phyloP scores from a whole-genome alignment of 2,888 invertebrate genomes.

The Epinotia nisella region DNA sequence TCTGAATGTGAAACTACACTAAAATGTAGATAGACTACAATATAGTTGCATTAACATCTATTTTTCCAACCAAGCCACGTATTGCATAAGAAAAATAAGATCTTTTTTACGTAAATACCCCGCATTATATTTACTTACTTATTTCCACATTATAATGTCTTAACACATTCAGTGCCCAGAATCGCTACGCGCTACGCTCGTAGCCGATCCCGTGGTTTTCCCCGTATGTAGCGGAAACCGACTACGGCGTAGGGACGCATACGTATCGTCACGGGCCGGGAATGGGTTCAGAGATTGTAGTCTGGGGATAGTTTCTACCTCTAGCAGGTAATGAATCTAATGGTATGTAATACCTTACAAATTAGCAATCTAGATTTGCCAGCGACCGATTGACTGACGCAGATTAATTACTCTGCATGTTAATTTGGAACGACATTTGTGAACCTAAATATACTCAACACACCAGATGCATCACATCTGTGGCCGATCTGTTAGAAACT shows the following conservation, averaged over 20 bases:
- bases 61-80: too few species aligned
- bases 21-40: not conserved
- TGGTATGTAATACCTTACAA: too few species aligned
- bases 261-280: too few species aligned
- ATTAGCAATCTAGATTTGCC: conserved; percentile 3
- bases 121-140: not conserved
- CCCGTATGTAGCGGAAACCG: too few species aligned
- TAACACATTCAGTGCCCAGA: too few species aligned
- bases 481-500: not conserved
- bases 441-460: not conserved
- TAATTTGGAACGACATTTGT: not conserved
- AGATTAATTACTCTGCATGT: conserved; percentile 22
- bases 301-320: not conserved
- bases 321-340: too few species aligned
- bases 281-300: too few species aligned
- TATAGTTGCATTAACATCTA: not conserved
- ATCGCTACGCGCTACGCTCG: too few species aligned
- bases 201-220: too few species aligned
- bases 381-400: conserved; percentile 5
- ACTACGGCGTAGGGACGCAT: too few species aligned
- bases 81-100: not conserved
- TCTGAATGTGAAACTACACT: not conserved
- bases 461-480: not conserved
- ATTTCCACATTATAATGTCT: not conserved
- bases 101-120: not conserved